Evolutionary conservation across 2,113 vertebrate genomes (phyloP), one percentile per base, ranked within the genome.

Genomic region (Eleginops maclovinus): DNA sequence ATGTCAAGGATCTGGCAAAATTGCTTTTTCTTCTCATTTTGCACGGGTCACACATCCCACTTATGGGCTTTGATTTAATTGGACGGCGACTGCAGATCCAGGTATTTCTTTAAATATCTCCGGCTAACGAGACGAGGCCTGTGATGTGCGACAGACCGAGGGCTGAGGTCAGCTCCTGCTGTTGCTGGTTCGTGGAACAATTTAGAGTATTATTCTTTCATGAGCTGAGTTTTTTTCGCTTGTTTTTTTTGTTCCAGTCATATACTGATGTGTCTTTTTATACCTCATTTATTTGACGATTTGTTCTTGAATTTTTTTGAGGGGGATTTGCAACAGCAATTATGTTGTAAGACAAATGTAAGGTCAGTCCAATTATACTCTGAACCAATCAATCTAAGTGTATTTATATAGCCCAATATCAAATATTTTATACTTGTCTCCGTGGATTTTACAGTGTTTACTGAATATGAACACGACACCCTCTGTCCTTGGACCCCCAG

Each of bases 1-100:
- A 44, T 83, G 75, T 68, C 67, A 69, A 70, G 58, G 49, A 73
- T 80, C 31, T 26, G 61, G 76, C 53, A 79, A 84, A 89, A 87
- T 75, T 61, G 73, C 76, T 77, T 86, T 82, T 87, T 84, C 64
- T 66, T 75, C 74, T 86, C 71, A 58, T 79, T 74, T 9, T 79
- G 82, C 80, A 70, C 43, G n/a, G 75, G 82, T 88, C 84, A 82
- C 76, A 58, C 82, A 47, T 70, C 62, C 26, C 72, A 79, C 78
- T 72, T 68, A 72, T 81, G 75, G 22, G 76, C 55, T 56, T 3
- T 40, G 26, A 63, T 67, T 62, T 77, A 82, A 80, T 80, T 79
- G 72, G 75, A 79, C 31, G 1, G 24, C 49, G 70, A 76, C 71
- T 43, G 53, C 3, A 12, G 65, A 51, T 49, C 16, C 26, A 36